These are phyloP conservation scores for Trachelus troglodyta DNA, from an alignment of 2,888 invertebrate genomes.

Conservation along the genomic window DNA sequence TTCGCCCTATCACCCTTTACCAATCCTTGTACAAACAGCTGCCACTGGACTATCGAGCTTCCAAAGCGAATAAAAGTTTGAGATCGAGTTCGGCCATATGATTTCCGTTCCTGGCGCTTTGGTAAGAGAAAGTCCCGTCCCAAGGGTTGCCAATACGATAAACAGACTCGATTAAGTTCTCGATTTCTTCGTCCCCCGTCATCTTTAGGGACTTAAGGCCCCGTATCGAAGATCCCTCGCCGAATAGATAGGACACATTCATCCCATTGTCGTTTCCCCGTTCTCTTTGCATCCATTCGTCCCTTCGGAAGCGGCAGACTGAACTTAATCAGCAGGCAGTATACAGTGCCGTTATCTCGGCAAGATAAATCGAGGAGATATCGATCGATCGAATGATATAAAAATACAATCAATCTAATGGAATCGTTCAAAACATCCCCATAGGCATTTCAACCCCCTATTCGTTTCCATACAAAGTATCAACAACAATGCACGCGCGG, in stretches of 20 bases:
- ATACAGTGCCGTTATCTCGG: constrained; percentile 46
- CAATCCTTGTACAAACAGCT: not conserved
- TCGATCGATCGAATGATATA: constrained; percentile 58
- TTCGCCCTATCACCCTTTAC: not conserved
- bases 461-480: not conserved
- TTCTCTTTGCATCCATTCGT: constrained; percentile 18
- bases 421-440: not conserved
- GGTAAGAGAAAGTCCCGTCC: not conserved
- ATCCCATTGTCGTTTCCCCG: not conserved
- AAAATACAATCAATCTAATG: constrained; percentile 8
- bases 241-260: not conserved
- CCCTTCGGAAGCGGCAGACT: constrained; percentile 43
- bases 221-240: not conserved
- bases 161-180: not conserved
- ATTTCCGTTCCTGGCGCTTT: not conserved
- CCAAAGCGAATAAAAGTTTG: not conserved
- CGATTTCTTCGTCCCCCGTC: not conserved
- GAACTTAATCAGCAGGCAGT: constrained; percentile 45
- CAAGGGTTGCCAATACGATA: not conserved
- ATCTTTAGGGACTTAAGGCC: not conserved
- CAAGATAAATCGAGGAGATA: constrained; percentile 53
- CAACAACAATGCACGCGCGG: not conserved
- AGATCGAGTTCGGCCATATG: not conserved
- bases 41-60: not conserved
- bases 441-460: not conserved